A percentile compares a stretch with the other conserved stretches of the same genome.
phyloP scores from a whole-genome alignment of 2,888 invertebrate species.

The Pristionchus mayeri region DNA sequence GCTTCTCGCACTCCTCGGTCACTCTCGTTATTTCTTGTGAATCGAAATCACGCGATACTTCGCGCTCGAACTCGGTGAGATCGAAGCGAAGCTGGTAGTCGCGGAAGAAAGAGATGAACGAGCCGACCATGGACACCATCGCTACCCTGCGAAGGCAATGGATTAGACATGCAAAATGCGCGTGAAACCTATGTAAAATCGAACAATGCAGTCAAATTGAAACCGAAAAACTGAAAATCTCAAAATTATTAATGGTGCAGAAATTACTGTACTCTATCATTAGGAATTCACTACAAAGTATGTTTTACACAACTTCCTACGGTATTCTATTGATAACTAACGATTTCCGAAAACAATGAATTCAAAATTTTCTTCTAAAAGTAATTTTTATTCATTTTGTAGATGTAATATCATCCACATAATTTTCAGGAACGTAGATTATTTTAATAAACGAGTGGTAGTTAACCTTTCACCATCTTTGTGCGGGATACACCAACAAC shows the following conservation, averaged over 20 bases:
- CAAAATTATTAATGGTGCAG: background rate
- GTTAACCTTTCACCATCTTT: too few relatives aligned
- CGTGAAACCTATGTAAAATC: too few relatives aligned
- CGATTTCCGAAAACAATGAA: background rate
- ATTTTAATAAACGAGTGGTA: too few relatives aligned
- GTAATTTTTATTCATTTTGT: background rate
- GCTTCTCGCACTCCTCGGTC: slow-evolving; percentile 55
- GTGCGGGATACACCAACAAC: too few relatives aligned
- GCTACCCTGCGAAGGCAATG: background rate
- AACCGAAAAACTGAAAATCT: background rate
- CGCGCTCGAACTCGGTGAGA: slow-evolving; percentile 54
- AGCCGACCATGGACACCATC: slow-evolving; percentile 59
- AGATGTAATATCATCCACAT: background rate
- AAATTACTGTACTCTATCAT: background rate
- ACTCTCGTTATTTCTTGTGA: slow-evolving; percentile 59
- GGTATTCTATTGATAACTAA: background rate
- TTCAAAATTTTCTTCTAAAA: background rate
- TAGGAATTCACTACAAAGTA: background rate
- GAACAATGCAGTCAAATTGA: background rate
- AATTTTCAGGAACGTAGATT: too few relatives aligned
- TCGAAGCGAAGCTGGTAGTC: slow-evolving; percentile 56
- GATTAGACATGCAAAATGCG: background rate
- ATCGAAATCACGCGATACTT: slow-evolving; percentile 52
- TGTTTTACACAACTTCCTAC: background rate
- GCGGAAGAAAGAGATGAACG: slow-evolving; percentile 57